These are phyloP conservation scores for Himalopsyche japonica DNA, from an alignment of 2,888 invertebrate species.

Conservation along the genomic window DNA sequence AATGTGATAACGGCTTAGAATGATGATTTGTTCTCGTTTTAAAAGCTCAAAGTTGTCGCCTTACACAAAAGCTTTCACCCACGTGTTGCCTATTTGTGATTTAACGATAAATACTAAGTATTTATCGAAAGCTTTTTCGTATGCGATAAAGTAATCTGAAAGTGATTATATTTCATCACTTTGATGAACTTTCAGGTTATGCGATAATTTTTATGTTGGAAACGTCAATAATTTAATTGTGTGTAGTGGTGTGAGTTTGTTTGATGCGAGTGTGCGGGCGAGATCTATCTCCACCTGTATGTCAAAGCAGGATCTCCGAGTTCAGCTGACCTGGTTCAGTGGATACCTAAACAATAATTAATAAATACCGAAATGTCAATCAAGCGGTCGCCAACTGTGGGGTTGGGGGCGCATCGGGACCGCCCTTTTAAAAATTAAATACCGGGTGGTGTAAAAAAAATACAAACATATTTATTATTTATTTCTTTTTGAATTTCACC, in stretches of 20 bases:
- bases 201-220: no score
- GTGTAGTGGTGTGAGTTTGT: background rate
- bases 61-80: no score
- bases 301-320: background rate
- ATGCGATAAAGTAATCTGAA: no score
- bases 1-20: no score
- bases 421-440: constrained; percentile 14
- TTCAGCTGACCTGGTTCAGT: background rate
- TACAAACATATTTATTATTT: background rate
- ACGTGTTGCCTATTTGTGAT: no score
- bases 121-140: no score
- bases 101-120: no score
- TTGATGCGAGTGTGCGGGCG: background rate
- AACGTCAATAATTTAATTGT: background rate
- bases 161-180: no score
- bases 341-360: constrained; percentile 38
- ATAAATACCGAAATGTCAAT: constrained; percentile 39
- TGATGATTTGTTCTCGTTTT: no score
- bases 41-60: no score
- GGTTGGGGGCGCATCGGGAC: constrained; percentile 18
- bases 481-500: no score
- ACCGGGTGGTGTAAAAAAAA: background rate
- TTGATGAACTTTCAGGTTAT: no score
- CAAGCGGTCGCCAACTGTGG: constrained; percentile 27
- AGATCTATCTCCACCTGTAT: background rate